Evolutionary conservation across 2,797 vertebrate species (phyloP).

Genomic region (Sebastiscus albofasciatus): DNA sequence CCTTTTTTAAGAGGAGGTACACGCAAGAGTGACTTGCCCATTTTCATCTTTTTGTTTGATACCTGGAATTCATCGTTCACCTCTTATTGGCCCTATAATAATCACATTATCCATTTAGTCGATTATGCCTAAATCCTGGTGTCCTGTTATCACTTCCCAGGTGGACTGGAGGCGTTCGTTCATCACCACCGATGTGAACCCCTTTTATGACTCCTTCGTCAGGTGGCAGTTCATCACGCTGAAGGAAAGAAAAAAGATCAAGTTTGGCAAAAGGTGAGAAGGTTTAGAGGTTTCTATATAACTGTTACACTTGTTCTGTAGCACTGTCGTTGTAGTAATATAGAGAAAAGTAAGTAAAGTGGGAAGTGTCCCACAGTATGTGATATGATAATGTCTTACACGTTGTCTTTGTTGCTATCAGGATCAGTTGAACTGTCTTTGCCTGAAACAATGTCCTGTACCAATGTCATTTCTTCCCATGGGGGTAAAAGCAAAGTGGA

Average conservation of each 20-base stretch:
- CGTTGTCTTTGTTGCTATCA: neutral
- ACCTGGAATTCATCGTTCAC: neutral
- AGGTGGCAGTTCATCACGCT: constrained; percentile 95
- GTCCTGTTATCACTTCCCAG: constrained; percentile 71
- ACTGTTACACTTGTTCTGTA: neutral
- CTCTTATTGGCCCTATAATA: neutral
- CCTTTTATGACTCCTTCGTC: constrained; percentile 97
- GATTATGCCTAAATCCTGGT: neutral
- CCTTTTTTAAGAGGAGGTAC: too few species aligned
- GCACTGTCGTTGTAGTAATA: neutral
- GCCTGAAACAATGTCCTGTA: neutral
- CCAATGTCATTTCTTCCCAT: neutral
- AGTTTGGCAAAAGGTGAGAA: constrained; percentile 95
- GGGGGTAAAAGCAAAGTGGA: neutral
- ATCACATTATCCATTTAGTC: neutral
- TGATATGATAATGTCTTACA: neutral
- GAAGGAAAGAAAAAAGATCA: constrained; percentile 95
- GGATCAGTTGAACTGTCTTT: neutral
- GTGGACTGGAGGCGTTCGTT: constrained; percentile 98
- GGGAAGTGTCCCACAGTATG: neutral
- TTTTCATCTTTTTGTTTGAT: neutral
- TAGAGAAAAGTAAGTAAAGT: neutral
- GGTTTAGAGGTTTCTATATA: neutral
- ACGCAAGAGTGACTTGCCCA: neutral
- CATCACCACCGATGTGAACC: constrained; percentile 95